Evolutionary conservation across 64 coral and sea anemone species (phyloP), one percentile per base, ranked within the genome.

Genomic region (Stylophora pistillata): DNA sequence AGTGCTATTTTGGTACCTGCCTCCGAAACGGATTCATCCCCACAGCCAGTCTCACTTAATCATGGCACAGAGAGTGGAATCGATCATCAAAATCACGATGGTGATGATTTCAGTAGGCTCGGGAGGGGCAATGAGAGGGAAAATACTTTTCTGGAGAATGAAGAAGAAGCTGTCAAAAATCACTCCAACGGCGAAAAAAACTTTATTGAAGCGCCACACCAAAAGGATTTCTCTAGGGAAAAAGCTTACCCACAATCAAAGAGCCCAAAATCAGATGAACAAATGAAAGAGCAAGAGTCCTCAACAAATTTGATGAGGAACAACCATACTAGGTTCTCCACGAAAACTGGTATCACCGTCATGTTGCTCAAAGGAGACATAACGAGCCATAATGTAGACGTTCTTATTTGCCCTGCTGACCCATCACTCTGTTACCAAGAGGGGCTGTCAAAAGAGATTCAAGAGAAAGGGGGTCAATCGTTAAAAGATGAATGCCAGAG

Each of bases 351-450:
- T 84, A 13, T 84, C 32, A 69, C 11, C 15, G 80, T 84, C 10
- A 15, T 21, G 20, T 70, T 84, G 60, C 30, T 69, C 2, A 53
- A 16, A 53, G 80, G 80, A 15, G 80, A 84, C 23, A 84, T 84
- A 53, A 69, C 60, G 20, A 84, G 60, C 21, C 61, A 54, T 10
- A 0, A 84, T 10, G 60, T 84, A 12, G 61, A 84, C 27, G 60
- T 84, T 53, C 62, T 84, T 17, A 13, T 84, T 13, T 25, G 61
- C 27, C 80, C 80, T 15, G 31, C 59, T 12, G 53, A 68, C 60
- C 33, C 80, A 69, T 53, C 60, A 9, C 33, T 84, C 16, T 84
- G 60, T 70, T 69, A 27, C 62, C 14, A 41, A 14, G 59, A 70
- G 23, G 80, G 62, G 28, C 2, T 68, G 10, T 27, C 34, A 0